A percentile compares a stretch with the other conserved stretches of the same genome.
Conservation (phyloP, 2,888 invertebrate species). For the Buathra laborator region DNA sequence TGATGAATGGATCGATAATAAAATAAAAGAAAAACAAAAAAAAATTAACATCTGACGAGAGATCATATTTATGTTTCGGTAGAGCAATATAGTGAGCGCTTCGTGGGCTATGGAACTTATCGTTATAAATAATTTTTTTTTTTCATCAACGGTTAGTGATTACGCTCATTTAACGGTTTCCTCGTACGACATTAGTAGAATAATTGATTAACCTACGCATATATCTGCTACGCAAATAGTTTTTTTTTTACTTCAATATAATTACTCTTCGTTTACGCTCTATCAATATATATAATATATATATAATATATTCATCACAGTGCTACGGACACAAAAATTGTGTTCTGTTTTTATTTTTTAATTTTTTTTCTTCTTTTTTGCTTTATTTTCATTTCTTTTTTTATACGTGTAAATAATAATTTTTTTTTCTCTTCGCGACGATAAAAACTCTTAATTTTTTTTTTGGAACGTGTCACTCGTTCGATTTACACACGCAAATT, state of each 20-base stretch:
- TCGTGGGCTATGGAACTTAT: constrained; percentile 43
- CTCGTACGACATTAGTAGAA: constrained; percentile 80
- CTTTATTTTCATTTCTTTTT: constrained; percentile 29
- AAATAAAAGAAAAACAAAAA: background rate
- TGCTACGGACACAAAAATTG: constrained; percentile 85
- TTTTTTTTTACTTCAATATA: constrained; percentile 68
- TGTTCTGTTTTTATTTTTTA: constrained; percentile 78
- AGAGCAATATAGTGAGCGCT: constrained; percentile 34
- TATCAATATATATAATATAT: constrained; percentile 72
- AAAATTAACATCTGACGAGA: background rate
- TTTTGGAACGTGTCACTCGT: constrained; percentile 48
- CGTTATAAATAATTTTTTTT: constrained; percentile 35
- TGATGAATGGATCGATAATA: background rate
- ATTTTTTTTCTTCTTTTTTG: constrained; percentile 24
- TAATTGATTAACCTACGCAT: constrained; percentile 79
- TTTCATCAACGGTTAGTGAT: constrained; percentile 44
- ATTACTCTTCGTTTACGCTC: constrained; percentile 55
- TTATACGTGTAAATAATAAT: constrained; percentile 80
- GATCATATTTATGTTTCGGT: constrained; percentile 27
- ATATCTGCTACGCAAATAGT: constrained; percentile 81
- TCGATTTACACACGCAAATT: constrained; percentile 29
- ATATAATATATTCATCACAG: constrained; percentile 85
- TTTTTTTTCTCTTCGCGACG: constrained; percentile 51
- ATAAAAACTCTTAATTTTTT: constrained; percentile 32
- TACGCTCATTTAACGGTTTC: constrained; percentile 59